phyloP scores from a whole-genome alignment of 2,888 invertebrate genomes.

The Deilephila elpenor region DNA sequence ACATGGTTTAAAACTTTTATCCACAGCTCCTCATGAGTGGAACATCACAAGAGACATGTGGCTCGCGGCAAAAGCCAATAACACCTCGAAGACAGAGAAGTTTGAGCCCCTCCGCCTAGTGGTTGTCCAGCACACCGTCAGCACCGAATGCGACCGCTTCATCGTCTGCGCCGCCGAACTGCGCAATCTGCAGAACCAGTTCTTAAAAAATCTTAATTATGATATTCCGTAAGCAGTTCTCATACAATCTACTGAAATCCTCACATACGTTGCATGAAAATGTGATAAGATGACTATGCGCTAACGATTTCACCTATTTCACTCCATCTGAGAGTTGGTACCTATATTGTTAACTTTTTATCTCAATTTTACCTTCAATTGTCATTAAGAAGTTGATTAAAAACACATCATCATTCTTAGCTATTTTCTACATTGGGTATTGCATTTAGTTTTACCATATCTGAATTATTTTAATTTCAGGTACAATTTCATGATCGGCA shows the following conservation, averaged over 20 bases:
- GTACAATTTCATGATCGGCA: slow-evolving; percentile 86
- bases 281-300: no score
- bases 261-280: no score
- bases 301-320: no score
- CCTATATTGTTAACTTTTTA: no score
- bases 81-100: slow-evolving; percentile 35
- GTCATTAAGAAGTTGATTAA: no score
- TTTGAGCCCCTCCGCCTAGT: slow-evolving; percentile 67
- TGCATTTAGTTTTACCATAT: no score
- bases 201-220: slow-evolving; percentile 36
- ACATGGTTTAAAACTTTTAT: neutral
- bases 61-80: slow-evolving; percentile 54
- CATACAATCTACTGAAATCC: neutral
- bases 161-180: slow-evolving; percentile 64
- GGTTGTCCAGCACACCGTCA: slow-evolving; percentile 69
- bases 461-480: slow-evolving; percentile 40
- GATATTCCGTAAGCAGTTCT: slow-evolving; percentile 48
- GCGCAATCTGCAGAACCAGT: slow-evolving; percentile 62
- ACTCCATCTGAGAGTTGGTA: no score
- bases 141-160: slow-evolving; percentile 60
- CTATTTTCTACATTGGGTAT: no score
- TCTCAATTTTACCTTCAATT: no score
- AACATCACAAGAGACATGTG: slow-evolving; percentile 70
- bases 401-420: no score
- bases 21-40: slow-evolving; percentile 70